Evolutionary conservation across 2,888 invertebrate species (phyloP), one percentile per base, ranked within the genome.

Genomic region (Caenorhabditis wallacei): DNA sequence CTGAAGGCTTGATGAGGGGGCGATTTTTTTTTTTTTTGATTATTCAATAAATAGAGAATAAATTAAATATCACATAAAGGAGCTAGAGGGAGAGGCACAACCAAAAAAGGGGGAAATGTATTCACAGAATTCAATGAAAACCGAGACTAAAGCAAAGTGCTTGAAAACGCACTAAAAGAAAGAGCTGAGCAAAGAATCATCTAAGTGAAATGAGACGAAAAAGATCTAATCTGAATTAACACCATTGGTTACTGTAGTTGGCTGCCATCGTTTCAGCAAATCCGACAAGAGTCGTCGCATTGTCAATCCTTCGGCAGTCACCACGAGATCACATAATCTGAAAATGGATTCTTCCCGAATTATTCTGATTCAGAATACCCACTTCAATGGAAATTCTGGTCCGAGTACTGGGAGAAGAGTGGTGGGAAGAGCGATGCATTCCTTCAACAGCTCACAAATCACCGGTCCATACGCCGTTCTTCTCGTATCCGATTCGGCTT

Each of bases 311-410:
- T 88, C 88, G 22, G 84, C 86, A 5, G 84, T 84, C 54, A 83
- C 84, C 10, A 88, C 84, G 11, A 88, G 76, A 57, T 88, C 84
- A 54, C 88, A 88, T 11, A 88, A 72, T 40, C 76, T 80, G 56
- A 4, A 75, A 40, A 4, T 35, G n/a, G n/a, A 7, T 35, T 40
- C 40, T 4, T 8, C 11, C 16, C 11, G 10, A 2, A 13, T 40
- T 10, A 40, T 2, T 5, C 4, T 5, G 10, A 16, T 40, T 8
- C 4, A 8, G 30, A 48, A 53, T 24, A 46, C 76, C 20, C 18
- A 81, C 80, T 68, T 79, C 22, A 79, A 37, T 13, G 87, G 84
- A 26, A 87, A 87, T 53, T 85, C 83, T 0, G 64, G 64, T 20
- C 87, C 87, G 8, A 87, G 78, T n/a, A 78, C 66, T 16, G 85